These are phyloP conservation scores for Platyrinchus mystaceus DNA, from an alignment of 2,797 vertebrate genomes.

Conservation along the genomic window DNA sequence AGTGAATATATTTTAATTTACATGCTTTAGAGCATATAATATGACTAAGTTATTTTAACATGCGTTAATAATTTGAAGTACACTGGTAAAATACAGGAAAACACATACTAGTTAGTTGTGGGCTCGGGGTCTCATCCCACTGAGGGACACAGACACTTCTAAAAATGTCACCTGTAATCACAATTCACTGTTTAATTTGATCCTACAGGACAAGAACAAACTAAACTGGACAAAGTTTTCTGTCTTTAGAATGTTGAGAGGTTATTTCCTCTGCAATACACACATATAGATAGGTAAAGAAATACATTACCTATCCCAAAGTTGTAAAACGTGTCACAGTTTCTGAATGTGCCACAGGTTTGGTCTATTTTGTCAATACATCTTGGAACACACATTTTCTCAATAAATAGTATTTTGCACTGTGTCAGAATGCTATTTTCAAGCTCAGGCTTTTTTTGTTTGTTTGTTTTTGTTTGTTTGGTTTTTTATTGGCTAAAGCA, in stretches of 20 bases:
- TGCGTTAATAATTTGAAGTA: not conserved
- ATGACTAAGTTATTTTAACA: not conserved
- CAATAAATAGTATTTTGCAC: too few species aligned
- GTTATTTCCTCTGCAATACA: not conserved
- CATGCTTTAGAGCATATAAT: not conserved
- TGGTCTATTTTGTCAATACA: not conserved
- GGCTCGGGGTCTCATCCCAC: fast-evolving
- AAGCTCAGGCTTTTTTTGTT: too few species aligned
- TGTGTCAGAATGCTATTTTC: too few species aligned
- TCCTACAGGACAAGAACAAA: not conserved
- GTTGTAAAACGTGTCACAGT: not conserved
- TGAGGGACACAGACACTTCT: not conserved
- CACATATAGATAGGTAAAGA: fast-evolving
- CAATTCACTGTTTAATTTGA: not conserved
- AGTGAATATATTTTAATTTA: not conserved
- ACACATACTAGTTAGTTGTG: not conserved
- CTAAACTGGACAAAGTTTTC: not conserved
- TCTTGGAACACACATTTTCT: not conserved
- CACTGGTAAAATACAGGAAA: not conserved
- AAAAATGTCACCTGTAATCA: not conserved
- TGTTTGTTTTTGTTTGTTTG: too few species aligned
- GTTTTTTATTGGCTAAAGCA: not conserved
- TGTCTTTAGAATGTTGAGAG: not conserved
- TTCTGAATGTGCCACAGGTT: not conserved
- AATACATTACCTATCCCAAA: not conserved